Evolutionary conservation across 2,113 vertebrate genomes (phyloP).

Genomic region (Daphoenositta chrysoptera): DNA sequence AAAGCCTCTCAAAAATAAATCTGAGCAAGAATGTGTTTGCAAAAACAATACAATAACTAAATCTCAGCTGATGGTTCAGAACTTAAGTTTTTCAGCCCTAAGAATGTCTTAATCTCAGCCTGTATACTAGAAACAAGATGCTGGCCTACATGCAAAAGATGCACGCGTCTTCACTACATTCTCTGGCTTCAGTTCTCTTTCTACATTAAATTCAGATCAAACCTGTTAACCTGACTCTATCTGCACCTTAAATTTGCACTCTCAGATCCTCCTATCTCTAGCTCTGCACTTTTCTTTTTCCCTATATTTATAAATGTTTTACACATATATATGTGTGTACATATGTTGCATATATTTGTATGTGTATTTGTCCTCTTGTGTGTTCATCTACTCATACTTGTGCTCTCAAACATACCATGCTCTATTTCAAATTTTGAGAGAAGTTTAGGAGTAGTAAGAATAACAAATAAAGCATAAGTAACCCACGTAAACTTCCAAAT

Average conservation of each 20-base stretch:
- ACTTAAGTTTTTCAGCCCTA: not conserved
- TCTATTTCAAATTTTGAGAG: not conserved
- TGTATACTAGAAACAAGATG: not conserved
- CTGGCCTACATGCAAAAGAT: not conserved
- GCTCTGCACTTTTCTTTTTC: not conserved
- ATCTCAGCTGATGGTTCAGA: not conserved
- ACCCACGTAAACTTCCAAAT: not conserved
- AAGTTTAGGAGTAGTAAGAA: not conserved
- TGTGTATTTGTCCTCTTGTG: not conserved
- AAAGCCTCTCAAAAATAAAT: not conserved
- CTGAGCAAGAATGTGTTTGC: not conserved
- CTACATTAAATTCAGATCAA: not conserved
- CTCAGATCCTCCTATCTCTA: not conserved
- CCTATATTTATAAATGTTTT: not conserved
- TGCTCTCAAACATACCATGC: not conserved
- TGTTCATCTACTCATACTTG: not conserved
- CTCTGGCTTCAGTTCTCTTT: not conserved
- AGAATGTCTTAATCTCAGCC: not conserved
- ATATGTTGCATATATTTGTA: not conserved
- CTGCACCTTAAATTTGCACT: not conserved
- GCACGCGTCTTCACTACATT: not conserved
- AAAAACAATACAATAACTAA: not conserved
- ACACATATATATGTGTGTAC: too few relatives aligned
- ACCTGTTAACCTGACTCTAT: not conserved
- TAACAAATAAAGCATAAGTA: not conserved